Evolutionary conservation across 2,113 vertebrate species (phyloP), one percentile per base, ranked within the genome.

Genomic region (Sander vitreus): DNA sequence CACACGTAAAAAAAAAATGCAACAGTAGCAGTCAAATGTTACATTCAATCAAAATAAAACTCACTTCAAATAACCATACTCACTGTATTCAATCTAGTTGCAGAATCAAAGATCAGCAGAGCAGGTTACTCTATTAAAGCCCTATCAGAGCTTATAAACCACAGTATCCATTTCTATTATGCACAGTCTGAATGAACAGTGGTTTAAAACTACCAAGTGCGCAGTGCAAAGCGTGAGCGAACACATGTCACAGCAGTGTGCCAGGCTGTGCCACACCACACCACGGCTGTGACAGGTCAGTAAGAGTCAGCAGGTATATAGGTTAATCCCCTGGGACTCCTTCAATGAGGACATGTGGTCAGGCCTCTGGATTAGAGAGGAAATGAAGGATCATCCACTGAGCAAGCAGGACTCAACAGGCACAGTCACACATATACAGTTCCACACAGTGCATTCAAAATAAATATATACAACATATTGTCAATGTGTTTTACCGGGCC

Each of bases 371-470:
- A 95, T 95, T 95, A 96, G 78, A 85, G 85, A 92, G 94, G 93
- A 96, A 95, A 94, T 95, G 88, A 95, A 94, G 93, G 93, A 94
- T 95, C 94, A 95, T 92, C 92, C 91, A 92, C 85, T 82, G 76
- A 89, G 85, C 78, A 83, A 90, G 90, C 86, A 80, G 76, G 76
- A 81, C 86, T 92, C 77, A 36, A 66, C 76, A 88, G 68, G 70
- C 70, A 81, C 18, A 75, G 72, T 57, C 83, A 84, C 72, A 83
- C 73, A 73, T 65, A 43, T 25, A 73, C 21, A 73, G 81, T 25
- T 25, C 23, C 13, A 47, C 33, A 13, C 64, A 21, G 21, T 18
- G 19, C 16, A 59, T 39, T 75, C 25, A 71, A 76, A 58, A 45
- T 53, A 18, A 73, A 71, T 54, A 54, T 12, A 62, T 10, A 21